Evolutionary conservation across 2,113 vertebrate species (phyloP), one percentile per base, ranked within the genome.

Genomic region (human): DNA sequence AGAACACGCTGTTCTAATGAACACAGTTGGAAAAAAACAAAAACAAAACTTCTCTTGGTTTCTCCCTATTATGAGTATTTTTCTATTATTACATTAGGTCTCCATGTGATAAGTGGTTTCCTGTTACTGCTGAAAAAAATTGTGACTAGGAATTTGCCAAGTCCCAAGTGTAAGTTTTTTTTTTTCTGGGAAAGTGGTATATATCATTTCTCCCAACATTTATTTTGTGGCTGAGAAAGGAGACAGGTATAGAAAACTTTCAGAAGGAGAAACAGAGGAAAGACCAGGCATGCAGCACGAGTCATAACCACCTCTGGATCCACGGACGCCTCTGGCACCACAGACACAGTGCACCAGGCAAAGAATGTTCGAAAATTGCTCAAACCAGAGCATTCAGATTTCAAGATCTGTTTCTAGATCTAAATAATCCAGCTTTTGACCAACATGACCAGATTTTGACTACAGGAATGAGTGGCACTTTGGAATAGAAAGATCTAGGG

Each of bases 151-250:
- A 64, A 89, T 94, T 93, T 88, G 20, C 18, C 13, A 52, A 93
- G 45, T 70, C 10, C 23, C 20, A 57, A 86, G 27, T 35, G 14
- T 45, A 92, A 45, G 40, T 76, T 93, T 93, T 94, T 93, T 32
- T 93, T 68, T 68, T 68, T 93, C 66, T 55, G 76, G 80, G 82
- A 94, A 93, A 92, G 16, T 27, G 11, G 38, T 40, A 2, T 80
- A 52, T n/a, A 84, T 93, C 70, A 48, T 10, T 92, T 96, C 38
- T 96, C 40, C 93, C 50, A 59, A 40, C 89, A 82, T 78, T 84
- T 38, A 76, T 8, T 73, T 50, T 90, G 57, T 78, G 12, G 35
- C n/a, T 84, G 72, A 94, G 66, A 93, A 86, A 92, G 25, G 25
- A 86, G 72, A 38, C 27, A 76, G 16, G 72, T 17, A 20, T 52